Base-by-base conservation (phyloP, 2,113 vertebrate genomes). In the Archocentrus centrarchus region DNA sequence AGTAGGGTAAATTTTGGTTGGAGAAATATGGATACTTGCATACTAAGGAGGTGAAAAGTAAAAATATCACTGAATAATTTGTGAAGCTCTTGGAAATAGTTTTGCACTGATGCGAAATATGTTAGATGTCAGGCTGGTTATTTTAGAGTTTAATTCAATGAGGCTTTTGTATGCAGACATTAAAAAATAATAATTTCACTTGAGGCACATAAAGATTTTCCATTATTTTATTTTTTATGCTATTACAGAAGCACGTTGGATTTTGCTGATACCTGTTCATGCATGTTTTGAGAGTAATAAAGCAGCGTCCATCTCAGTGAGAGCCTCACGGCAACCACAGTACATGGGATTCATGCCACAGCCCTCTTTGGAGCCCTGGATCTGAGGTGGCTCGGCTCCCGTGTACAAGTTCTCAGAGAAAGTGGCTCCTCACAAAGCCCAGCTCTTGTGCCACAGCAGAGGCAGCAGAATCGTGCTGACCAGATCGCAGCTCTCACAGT, bases 401-500 rank as follows among this genome's bases (percentile, higher is more conserved):
- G 10, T 61, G 82, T 84, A 77, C 78, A 57, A 62, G 70, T 66
- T 91, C 57, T 86, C 90, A 82, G 84, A 83, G 89, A 86, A 86
- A 82, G 82, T 50, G 85, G 81, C 83, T 86, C 20, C 78, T 60
- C 83, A 81, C 79, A 86, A 78, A 75, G 53, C 57, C 44, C 75
- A 4, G 81, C 80, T 68, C 84, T 82, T 88, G 81, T 93, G 86
- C 80, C 81, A 53, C 81, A 75, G 90, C 86, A 41, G 73, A 81
- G 77, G 81, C 85, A 79, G 82, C 86, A 81, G 84, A 83, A 86
- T 62, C 82, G 81, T 79, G 87, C 92, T 89, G 92, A 90, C 91
- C 91, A 89, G 80, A 88, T 93, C 84, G 32, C 88, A 59, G 92
- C 85, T 83, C 81, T 88, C 84, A 73, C 93, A 81, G 81, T 95